A percentile compares a stretch with the other conserved stretches of the same genome.
phyloP scores from a whole-genome alignment of 2,888 invertebrate species.

The Limenitis arthemis region DNA sequence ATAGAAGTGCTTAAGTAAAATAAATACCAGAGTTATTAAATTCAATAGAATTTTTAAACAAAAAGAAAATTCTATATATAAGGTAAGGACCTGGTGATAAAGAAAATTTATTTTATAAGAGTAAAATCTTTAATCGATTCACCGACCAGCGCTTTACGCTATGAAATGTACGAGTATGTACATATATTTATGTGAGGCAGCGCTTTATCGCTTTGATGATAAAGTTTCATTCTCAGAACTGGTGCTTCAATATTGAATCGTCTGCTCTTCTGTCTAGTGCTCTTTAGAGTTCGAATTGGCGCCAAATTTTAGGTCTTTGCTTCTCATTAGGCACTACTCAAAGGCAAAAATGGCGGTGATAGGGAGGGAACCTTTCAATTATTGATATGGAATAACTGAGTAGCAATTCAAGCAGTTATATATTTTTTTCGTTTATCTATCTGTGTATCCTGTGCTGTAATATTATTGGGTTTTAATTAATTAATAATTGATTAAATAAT shows the following conservation, averaged over 20 bases:
- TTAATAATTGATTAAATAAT: not conserved
- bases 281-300: slow-evolving; percentile 66
- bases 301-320: slow-evolving; percentile 67
- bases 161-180: slow-evolving; percentile 17
- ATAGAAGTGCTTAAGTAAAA: too few relatives aligned
- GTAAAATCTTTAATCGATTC: slow-evolving; percentile 44
- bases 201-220: slow-evolving; percentile 22
- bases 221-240: slow-evolving; percentile 23
- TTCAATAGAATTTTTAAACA: slow-evolving; percentile 11
- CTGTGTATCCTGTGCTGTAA: too few relatives aligned
- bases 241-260: slow-evolving; percentile 28
- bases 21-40: too few relatives aligned
- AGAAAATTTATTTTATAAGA: slow-evolving; percentile 23
- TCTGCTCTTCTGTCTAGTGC: slow-evolving; percentile 40
- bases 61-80: not conserved
- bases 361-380: slow-evolving; percentile 8
- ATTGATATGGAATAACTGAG: too few relatives aligned
- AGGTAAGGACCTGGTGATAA: slow-evolving; percentile 4
- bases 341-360: slow-evolving; percentile 28
- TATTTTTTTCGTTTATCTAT: too few relatives aligned
- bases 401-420: too few relatives aligned
- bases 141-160: slow-evolving; percentile 7
- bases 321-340: slow-evolving; percentile 61
- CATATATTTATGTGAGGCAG: slow-evolving; percentile 7
- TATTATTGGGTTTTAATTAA: not conserved